Conservation (phyloP, 2,888 invertebrate genomes). For the Acanthosepion pharaonis region DNA sequence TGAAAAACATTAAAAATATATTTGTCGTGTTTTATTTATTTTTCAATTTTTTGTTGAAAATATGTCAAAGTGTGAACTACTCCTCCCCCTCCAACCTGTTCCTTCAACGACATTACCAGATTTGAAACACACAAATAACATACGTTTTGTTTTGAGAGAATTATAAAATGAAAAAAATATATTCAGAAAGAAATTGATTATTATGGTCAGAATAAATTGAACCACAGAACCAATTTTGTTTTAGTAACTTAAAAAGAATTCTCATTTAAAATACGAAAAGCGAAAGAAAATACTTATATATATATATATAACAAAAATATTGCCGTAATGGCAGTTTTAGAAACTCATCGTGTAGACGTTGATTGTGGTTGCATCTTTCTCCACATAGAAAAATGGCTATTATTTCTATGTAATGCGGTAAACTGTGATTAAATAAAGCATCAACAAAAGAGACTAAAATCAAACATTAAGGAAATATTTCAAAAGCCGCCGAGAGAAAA, state of each 20-base stretch:
- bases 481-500: not conserved
- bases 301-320: not conserved
- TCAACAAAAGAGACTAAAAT: not conserved
- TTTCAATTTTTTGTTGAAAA: not conserved
- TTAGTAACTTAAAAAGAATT: not conserved
- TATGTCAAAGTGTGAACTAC: not conserved
- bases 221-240: conserved; percentile 24
- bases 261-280: not conserved
- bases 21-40: not conserved
- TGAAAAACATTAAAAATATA: not conserved
- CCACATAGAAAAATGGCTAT: not conserved
- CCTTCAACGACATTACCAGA: not conserved
- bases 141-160: not conserved
- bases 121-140: not conserved
- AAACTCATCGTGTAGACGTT: not conserved
- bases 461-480: not conserved
- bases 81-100: not conserved
- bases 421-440: not conserved
- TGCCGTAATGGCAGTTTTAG: not conserved
- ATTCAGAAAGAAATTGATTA: conserved; percentile 25
- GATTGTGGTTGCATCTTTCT: not conserved
- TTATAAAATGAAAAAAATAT: not conserved
- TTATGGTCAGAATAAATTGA: not conserved
- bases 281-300: not conserved
- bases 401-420: not conserved